Evolutionary conservation across 2,797 vertebrate genomes (phyloP).

Genomic region (Alca torda): DNA sequence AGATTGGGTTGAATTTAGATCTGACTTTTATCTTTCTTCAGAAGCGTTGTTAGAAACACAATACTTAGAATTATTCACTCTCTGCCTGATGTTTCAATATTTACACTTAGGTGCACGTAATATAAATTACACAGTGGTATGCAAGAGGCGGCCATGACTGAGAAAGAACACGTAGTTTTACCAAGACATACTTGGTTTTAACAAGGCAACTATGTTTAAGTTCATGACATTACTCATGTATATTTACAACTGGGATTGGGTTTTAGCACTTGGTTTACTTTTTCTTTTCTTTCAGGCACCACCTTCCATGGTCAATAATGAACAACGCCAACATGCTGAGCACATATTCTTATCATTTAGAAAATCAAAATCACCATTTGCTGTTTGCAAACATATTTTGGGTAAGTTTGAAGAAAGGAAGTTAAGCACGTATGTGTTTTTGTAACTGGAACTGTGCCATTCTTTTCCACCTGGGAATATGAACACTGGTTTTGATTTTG

Average conservation of each 20-base stretch:
- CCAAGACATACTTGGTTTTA: neutral
- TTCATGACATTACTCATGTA: neutral
- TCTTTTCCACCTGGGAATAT: neutral
- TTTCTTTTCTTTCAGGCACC: constrained; percentile 83
- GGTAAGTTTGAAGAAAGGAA: constrained; percentile 78
- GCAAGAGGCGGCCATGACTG: neutral
- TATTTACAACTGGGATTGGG: neutral
- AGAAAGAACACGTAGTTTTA: neutral
- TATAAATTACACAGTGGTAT: neutral
- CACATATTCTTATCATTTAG: constrained; percentile 98
- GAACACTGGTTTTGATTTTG: neutral
- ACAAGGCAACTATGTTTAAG: neutral
- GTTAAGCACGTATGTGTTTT: neutral
- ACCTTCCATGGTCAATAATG: constrained; percentile 97
- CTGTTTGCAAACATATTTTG: constrained; percentile 97
- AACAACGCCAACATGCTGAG: constrained; percentile 97
- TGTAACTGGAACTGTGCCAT: neutral
- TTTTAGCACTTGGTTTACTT: neutral
- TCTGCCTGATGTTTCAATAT: neutral
- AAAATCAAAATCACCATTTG: constrained; percentile 99
- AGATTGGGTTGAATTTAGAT: neutral
- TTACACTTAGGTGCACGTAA: rapidly evolving
- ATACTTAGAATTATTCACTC: neutral
- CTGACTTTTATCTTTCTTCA: neutral
- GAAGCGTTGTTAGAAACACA: neutral